Evolutionary conservation across 2,888 invertebrate species (phyloP), one percentile per base, ranked within the genome.

Genomic region (Epistrophe eligans): DNA sequence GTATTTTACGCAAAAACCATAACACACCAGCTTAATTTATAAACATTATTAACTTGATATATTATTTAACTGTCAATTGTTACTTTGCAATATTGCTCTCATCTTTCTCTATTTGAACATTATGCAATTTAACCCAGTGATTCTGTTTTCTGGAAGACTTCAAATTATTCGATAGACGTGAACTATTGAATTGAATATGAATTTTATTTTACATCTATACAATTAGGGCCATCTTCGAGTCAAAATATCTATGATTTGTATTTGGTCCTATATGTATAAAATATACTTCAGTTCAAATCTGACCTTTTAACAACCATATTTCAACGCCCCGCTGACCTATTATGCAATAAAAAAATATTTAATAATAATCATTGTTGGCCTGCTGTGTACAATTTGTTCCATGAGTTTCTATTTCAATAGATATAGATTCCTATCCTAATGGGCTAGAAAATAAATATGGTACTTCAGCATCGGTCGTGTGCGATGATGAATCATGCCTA

Each of bases 401-500:
- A 70, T 11, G 48, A 70, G 79, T 74, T 79, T 79, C 79, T 70
- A 83, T 79, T 74, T 79, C 79, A 79, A 70, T 35, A 35, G 60
- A 45, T 58, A 70, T 35, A 35, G 60, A 45, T 58, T 70, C 43
- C 66, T 32, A 32, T 45, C 35, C 64, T 48, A 55, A 74, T 67
- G 35, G 50, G 32, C 24, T 5, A 73, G n/a, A 48, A 32, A 48
- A 43, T 4, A 60, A 35, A 60, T 17, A 58, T 58, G 35, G 28
- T 55, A 55, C 55, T 55, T 55, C 9, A 5, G 8, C 55, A 4
- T 35, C 9, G n/a, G 58, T 58, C 67, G 67, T 67, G 67, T 50
- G 35, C 35, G 50, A 67, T 67, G 70, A 71, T 85, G 85, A 85
- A 74, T 82, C 85, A 85, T 85, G 57, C 50, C 62, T 57, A 70